Base-by-base conservation (phyloP, 2,797 vertebrate species). In the Trachops cirrhosus region DNA sequence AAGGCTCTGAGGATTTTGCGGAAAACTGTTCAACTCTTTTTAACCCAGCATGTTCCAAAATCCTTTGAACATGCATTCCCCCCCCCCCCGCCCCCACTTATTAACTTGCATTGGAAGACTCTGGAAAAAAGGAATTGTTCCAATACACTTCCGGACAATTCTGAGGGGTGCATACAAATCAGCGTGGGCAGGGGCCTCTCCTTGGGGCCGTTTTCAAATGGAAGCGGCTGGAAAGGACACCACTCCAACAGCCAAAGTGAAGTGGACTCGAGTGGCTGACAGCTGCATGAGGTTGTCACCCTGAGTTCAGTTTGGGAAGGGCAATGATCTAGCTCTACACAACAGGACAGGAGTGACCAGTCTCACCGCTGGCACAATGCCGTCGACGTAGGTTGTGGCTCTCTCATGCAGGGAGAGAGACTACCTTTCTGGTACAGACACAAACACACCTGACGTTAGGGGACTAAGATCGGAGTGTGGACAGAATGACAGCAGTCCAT, bases 51-150 rank as follows among this genome's bases (percentile, higher is more conserved):
- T 46, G 67, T 92, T 39, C 70, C 44, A 44, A 70, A 95, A 22
- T 39, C 71, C 48, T n/a, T 15, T 85, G 48, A 93, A 91, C 46
- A 50, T 29, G 22, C 59, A 26, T 59, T 39, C 39, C 9, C 14
- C 32, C 29, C 29, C 2, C 59, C 2, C 18, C 5, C 3, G 6
- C 5, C 1, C 70, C 24, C n/a, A n/a, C n/a, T 5, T 52, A n/a
- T 74, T 67, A 52, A 52, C 12, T 78, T 19, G 46, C 37, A 68
- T 3, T 21, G 14, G 39, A 54, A 95, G 80, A 57, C 41, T 89
- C 59, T 84, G 29, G 19, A 74, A 87, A 87, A 88, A 91, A 95
- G 41, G 22, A 48, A 82, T 15, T 57, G 24, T 62, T 80, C 44
- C 50, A 59, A 14, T 5, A 5, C 5, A 34, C 67, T 87, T 79